Conservation (phyloP, 2,888 invertebrate genomes). For the Neria commutata region DNA sequence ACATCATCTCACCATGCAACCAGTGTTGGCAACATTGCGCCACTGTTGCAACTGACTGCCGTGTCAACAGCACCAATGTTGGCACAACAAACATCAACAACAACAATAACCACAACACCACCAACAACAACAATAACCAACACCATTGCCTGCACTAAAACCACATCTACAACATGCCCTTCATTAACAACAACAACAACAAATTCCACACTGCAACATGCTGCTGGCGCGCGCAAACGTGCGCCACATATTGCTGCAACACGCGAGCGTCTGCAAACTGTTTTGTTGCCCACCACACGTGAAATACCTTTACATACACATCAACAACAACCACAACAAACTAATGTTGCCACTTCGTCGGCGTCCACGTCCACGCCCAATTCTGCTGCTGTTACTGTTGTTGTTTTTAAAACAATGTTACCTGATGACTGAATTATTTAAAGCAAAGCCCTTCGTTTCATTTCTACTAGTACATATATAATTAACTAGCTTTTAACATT, state of each 20-base stretch:
- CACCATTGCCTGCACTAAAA: background rate
- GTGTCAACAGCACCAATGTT: background rate
- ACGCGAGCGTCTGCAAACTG: too few species aligned
- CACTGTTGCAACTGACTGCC: conserved; percentile 24
- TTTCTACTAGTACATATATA: conserved; percentile 28
- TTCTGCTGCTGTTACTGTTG: conserved; percentile 60
- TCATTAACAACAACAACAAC: conserved; percentile 21
- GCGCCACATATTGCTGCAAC: conserved; percentile 17
- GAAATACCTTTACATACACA: conserved; percentile 10
- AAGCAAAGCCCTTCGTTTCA: too few species aligned
- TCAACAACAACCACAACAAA: conserved; percentile 25
- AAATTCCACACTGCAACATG: background rate
- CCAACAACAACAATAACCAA: conserved; percentile 12
- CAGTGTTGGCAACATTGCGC: conserved; percentile 11
- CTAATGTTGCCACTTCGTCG: conserved; percentile 31
- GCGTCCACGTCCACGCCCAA: conserved; percentile 13
- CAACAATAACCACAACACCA: conserved; percentile 28
- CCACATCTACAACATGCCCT: conserved; percentile 29
- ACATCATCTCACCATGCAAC: conserved; percentile 15
- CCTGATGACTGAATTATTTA: conserved; percentile 63
- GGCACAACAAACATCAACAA: conserved; percentile 36
- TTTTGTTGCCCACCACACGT: too few species aligned
- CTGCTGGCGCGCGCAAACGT: conserved; percentile 1
- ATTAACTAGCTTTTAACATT: conserved; percentile 46
- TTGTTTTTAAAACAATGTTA: conserved; percentile 64